These are phyloP conservation scores for Euproctis similis DNA, from an alignment of 2,888 invertebrate species.

Conservation along the genomic window DNA sequence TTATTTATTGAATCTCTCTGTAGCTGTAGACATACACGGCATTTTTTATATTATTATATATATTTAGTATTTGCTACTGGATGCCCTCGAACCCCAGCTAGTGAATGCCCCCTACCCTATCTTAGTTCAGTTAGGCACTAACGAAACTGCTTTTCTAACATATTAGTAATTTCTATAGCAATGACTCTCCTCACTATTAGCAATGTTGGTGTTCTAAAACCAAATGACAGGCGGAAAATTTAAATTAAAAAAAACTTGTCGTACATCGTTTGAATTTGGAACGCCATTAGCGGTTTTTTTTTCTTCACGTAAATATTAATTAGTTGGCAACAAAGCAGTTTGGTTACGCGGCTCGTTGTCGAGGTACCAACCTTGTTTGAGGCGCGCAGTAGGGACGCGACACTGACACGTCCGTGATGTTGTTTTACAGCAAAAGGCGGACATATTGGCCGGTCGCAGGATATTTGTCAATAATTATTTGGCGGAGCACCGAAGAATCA, in stretches of 20 bases:
- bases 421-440: conserved; percentile 77
- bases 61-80: conserved; percentile 65
- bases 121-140: conserved; percentile 62
- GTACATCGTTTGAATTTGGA: conserved; percentile 47
- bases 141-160: conserved; percentile 58
- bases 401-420: conserved; percentile 60
- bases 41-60: conserved; percentile 39
- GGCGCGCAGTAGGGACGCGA: conserved; percentile 25
- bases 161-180: conserved; percentile 34
- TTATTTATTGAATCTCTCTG: conserved; percentile 33
- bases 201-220: conserved; percentile 55
- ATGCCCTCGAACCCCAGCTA: conserved; percentile 70
- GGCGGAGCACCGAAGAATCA: conserved; percentile 76
- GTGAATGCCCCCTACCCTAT: conserved; percentile 58
- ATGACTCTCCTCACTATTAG: conserved; percentile 45
- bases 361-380: conserved; percentile 7
- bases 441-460: conserved; percentile 75
- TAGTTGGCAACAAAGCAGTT: conserved; percentile 53
- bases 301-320: conserved; percentile 32
- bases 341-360: conserved; percentile 30
- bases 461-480: conserved; percentile 78
- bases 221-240: conserved; percentile 37
- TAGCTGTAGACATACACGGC: conserved; percentile 65
- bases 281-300: conserved; percentile 35
- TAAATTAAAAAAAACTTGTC: neutral